These are phyloP conservation scores for Zoroaster sp. DNA, from an alignment of 53 echinoderm and acorn worm species.

Conservation along the genomic window DNA sequence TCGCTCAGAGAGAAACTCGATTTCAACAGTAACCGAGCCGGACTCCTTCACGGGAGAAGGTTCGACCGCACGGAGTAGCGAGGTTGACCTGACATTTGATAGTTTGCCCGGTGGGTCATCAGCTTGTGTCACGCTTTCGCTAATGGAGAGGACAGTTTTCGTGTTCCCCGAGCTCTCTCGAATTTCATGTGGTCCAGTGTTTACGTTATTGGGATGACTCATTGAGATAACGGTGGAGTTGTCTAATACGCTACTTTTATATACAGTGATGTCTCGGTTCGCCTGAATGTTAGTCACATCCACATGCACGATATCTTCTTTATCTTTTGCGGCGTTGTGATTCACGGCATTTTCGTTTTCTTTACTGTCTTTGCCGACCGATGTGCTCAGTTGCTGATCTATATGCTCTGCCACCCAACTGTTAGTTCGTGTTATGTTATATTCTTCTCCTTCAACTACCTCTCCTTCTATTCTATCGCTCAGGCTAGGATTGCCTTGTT, in stretches of 20 bases:
- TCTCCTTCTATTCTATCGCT: not conserved
- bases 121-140: not conserved
- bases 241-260: too few relatives aligned
- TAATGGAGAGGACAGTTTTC: not conserved
- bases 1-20: slow-evolving; percentile 13
- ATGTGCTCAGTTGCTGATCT: not conserved
- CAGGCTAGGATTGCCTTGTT: not conserved
- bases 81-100: not conserved
- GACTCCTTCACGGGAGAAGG: not conserved
- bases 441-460: not conserved
- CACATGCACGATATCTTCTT: not conserved
- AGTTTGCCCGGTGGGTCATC: not conserved
- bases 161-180: not conserved
- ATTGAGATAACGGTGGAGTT: too few relatives aligned
- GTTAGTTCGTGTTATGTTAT: not conserved
- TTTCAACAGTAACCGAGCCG: not conserved
- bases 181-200: not conserved
- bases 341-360: not conserved
- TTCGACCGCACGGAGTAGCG: not conserved
- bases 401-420: slow-evolving; percentile 2
- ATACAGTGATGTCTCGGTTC: too few relatives aligned
- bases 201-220: too few relatives aligned
- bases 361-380: not conserved
- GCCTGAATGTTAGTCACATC: too few relatives aligned
- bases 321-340: not conserved